Base-by-base conservation (phyloP, 2,113 vertebrate genomes). In the Solea solea region DNA sequence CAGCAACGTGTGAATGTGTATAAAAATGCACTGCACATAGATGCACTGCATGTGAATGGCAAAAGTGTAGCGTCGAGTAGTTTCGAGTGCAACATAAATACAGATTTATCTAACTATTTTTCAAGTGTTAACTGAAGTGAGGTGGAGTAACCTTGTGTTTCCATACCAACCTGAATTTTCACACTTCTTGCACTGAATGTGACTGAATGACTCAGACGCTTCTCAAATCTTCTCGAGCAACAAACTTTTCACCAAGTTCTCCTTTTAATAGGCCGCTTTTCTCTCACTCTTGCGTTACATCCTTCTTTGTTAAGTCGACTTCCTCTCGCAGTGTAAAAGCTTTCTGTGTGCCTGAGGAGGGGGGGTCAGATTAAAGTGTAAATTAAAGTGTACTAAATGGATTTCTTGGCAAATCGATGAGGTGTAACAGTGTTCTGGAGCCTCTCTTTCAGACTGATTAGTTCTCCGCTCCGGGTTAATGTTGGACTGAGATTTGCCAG, bases 351-450 rank as follows among this genome's bases (percentile, higher is more conserved):
- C 21, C 54, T n/a, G n/a, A n/a, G n/a, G n/a, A n/a, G 64, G 58
- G 78, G 41, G 80, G 73, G 94, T 94, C 89, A 65, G 83, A 91
- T 94, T 93, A 92, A 86, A 83, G 86, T 79, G 74, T 89, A 84
- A 91, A 91, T 94, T 93, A 93, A 87, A 83, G 86, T 82, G 75
- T 90, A 84, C 90, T 45, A 65, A 84, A 73, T 91, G 82, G 66
- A 90, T 88, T 91, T 65, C 72, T 78, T 73, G 55, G 73, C 59
- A 27, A 71, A 91, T 90, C 89, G 75, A 93, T 93, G 46, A 11
- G 81, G 84, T 90, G 84, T 82, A 87, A 87, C 69, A 27, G 62
- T 69, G 76, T 54, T 63, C 69, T 54, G 61, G 15, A 48, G 48
- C 63, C 84, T 83, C 71, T 60, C 50, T 70, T 60, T 64, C 62